Percentiles rank a stretch among this genome's conserved stretches.
These are phyloP conservation scores for Drosophila repletoides DNA, from an alignment of 1,140 invertebrate genomes.

Conservation along the genomic window DNA sequence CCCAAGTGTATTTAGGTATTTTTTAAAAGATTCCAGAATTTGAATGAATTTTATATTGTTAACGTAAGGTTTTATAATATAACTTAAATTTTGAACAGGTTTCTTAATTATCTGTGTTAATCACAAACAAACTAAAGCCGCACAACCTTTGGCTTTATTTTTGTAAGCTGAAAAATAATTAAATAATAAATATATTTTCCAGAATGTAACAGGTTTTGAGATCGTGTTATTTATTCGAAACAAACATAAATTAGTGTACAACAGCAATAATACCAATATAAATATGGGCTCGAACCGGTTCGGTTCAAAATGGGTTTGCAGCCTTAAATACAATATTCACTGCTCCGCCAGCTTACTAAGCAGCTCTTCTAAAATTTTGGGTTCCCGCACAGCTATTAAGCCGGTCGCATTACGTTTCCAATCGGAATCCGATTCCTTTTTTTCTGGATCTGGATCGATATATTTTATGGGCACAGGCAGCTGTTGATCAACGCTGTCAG, in stretches of 20 bases:
- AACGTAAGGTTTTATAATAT: too few species aligned
- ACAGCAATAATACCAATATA: constrained; percentile 46
- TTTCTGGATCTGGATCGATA: background rate
- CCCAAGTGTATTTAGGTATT: background rate
- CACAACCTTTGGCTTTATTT: constrained; percentile 1
- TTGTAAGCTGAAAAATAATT: background rate
- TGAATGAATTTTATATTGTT: too few species aligned
- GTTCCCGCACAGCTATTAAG: constrained; percentile 66
- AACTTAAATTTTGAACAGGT: too few species aligned
- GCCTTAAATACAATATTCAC: constrained; percentile 37
- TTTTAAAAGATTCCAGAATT: too few species aligned
- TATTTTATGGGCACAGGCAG: constrained; percentile 48
- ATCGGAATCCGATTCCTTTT: constrained; percentile 17
- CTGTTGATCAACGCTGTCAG: constrained; percentile 66
- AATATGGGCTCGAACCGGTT: too few species aligned
- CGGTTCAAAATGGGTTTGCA: too few species aligned
- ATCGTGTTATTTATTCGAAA: constrained; percentile 14
- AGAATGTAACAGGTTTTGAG: background rate
- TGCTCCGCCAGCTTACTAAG: constrained; percentile 32
- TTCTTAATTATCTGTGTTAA: too few species aligned
- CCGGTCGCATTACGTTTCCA: constrained; percentile 65
- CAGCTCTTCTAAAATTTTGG: constrained; percentile 32
- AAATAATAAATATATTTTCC: background rate
- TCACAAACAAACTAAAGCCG: too few species aligned
- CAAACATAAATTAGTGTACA: constrained; percentile 30